Percentiles rank a stretch among this genome's conserved stretches.
Evolutionary conservation across 1,140 invertebrate genomes (phyloP).

Genomic region (Heliconius congener): DNA sequence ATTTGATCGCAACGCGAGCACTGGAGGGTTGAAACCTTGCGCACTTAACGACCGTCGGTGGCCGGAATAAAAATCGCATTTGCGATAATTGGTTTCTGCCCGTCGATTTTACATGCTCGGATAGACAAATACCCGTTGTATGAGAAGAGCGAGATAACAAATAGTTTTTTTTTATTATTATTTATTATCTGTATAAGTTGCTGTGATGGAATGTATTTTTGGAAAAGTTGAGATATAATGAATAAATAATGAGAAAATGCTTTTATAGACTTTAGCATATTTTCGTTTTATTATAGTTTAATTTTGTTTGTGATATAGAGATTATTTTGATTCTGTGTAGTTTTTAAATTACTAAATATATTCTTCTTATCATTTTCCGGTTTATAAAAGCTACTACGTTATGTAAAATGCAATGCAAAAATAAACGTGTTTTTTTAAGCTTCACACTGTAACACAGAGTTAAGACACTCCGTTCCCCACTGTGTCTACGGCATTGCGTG

Average conservation of each 20-base stretch:
- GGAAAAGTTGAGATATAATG: not conserved
- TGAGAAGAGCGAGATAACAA: not conserved
- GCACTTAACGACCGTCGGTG: conserved; percentile 52
- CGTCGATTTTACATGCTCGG: conserved; percentile 41
- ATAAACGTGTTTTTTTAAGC: too few relatives aligned
- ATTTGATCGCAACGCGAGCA: conserved; percentile 8
- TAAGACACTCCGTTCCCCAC: too few relatives aligned
- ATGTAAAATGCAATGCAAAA: not conserved
- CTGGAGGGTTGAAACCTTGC: conserved; percentile 23
- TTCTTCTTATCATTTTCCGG: not conserved
- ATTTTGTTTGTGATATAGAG: not conserved
- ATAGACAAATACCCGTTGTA: conserved; percentile 19
- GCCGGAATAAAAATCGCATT: conserved; percentile 69
- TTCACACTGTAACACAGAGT: too few relatives aligned
- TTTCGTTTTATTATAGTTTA: not conserved
- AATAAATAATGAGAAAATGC: not conserved
- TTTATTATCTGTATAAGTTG: not conserved
- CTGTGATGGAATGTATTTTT: not conserved
- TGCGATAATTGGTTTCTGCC: conserved; percentile 66
- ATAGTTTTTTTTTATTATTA: not conserved
- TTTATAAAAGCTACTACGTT: not conserved
- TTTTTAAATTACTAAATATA: not conserved
- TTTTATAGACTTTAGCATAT: not conserved
- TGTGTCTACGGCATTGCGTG: too few relatives aligned
- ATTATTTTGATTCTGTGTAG: not conserved